Base-by-base conservation (phyloP, 2,888 invertebrate genomes). In the Cheilosia urbana region DNA sequence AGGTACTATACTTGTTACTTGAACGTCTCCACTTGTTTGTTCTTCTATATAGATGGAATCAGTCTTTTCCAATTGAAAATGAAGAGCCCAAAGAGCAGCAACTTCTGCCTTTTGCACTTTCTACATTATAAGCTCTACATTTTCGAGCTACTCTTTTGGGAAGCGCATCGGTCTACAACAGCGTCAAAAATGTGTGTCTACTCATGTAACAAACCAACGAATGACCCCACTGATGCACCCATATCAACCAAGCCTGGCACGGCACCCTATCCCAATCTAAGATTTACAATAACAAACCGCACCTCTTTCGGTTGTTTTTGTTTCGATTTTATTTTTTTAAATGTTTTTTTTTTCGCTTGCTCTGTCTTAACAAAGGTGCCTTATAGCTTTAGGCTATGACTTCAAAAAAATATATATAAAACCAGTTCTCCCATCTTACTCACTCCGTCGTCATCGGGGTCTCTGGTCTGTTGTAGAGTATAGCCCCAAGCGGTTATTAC, bases 251-350 rank as follows among this genome's bases (percentile, higher is more conserved):
- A 71, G 15, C 24, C 51, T 55, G n/a, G 49, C 68, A 63, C 49
- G 57, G 24, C 47, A 68, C 49, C 60, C 66, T 57, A 63, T 78
- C 73, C 60, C 68, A 57, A 63, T 78, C 73, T 73, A 17, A 2
- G 55, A 68, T 72, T 73, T 24, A 80, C 69, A 79, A 84, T 80
- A 84, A 80, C 71, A 79, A 84, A 84, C 84, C 75, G 84, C 84
- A 84, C 84, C 84, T 80, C 75, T 75, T 84, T 79, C 60, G 66
- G 69, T 69, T 71, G 45, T 62, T 60, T 72, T 75, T 69, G 47
- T 72, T 72, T 71, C 17, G 17, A 34, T 24, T 62, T 42, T 2
- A n/a, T 71, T 58, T 63, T 82, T 60, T 63, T 30, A 63, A 37
- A 13, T 11, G 13, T 0, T 13, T 65, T 49, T 72, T 72, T 68